Evolutionary conservation across 2,797 vertebrate genomes (phyloP), one percentile per base, ranked within the genome.

Genomic region (Tamandua tetradactyla): DNA sequence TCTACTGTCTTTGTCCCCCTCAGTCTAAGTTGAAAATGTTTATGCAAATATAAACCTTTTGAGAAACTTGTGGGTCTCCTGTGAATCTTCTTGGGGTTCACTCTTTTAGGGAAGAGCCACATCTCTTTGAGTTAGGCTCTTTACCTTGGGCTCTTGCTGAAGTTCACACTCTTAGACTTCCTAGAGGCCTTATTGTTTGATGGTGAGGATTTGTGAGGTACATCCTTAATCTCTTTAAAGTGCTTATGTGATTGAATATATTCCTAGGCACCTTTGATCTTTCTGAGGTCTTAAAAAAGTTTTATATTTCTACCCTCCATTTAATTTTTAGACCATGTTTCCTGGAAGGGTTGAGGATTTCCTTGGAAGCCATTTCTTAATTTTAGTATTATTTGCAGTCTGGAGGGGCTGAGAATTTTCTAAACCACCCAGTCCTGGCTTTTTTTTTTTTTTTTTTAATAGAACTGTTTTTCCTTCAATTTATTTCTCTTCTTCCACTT

Each of bases 271-370:
- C 57, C 44, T 35, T 81, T 78, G 61, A 86, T 76, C 30, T 68
- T 83, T 92, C 49, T 47, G 57, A 90, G 18, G 30, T 69, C 81
- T 82, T 87, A 74, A 32, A 72, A 91, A 92, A 57, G 22, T 44
- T 86, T 86, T 91, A 61, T 23, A 74, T 85, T 91, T 61, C 79
- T 11, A 52, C 18, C 27, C 49, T 91, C 79, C 49, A 47, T 52
- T 90, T 81, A 32, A 55, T 81, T 35, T 94, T 92, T 76, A 92
- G 47, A 75, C 49, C 23, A 5, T 80, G 47, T 90, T 94, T 87
- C 59, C 52, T 76, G 7, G 35, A 7, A 91, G 11, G 62, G 37
- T 10, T 35, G 32, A 91, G 49, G 49, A 81, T 81, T 91, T 92
- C 32, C 37, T 76, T 85, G 61, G 61, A 94, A 90, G 55, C 71